Conservation (phyloP, 2,888 invertebrate species). For the Cantharis rufa region DNA sequence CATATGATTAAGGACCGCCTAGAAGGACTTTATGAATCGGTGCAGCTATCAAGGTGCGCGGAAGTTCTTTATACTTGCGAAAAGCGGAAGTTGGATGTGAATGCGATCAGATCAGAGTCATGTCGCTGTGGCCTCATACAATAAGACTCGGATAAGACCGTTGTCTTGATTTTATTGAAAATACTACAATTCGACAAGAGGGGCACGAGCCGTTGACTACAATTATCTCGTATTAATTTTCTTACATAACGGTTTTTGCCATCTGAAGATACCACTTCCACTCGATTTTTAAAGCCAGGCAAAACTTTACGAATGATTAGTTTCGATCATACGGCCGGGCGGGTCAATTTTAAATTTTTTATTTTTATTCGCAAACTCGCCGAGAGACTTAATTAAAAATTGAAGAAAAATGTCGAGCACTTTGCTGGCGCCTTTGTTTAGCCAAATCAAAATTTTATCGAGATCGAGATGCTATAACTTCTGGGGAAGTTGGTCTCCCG, state of each 20-base stretch:
- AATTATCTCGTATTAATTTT: slow-evolving; percentile 6
- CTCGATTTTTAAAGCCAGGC: not conserved
- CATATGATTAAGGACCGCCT: slow-evolving; percentile 53
- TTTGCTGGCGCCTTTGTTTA: not conserved
- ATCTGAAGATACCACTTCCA: not conserved
- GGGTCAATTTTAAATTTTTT: not conserved
- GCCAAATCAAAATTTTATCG: not conserved
- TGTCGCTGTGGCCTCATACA: slow-evolving; percentile 46
- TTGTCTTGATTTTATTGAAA: slow-evolving; percentile 34
- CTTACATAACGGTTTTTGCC: slow-evolving; percentile 12
- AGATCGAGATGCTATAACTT: not conserved
- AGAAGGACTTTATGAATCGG: slow-evolving; percentile 26
- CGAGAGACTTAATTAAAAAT: not conserved
- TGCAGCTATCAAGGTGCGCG: slow-evolving; percentile 53
- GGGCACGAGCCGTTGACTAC: slow-evolving; percentile 30
- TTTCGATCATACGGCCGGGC: too few species aligned
- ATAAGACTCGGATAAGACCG: slow-evolving; percentile 34
- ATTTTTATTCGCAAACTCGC: not conserved
- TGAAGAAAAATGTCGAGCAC: not conserved
- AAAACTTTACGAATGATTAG: not conserved
- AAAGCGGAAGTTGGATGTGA: slow-evolving; percentile 48
- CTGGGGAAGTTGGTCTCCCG: not conserved
- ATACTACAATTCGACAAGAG: slow-evolving; percentile 8
- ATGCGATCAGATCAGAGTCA: slow-evolving; percentile 54
- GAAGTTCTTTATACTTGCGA: slow-evolving; percentile 52